Percentiles rank a stretch among this genome's conserved stretches.
These are phyloP conservation scores for Apeltes quadracus DNA, from an alignment of 2,113 vertebrate species.

Conservation along the genomic window DNA sequence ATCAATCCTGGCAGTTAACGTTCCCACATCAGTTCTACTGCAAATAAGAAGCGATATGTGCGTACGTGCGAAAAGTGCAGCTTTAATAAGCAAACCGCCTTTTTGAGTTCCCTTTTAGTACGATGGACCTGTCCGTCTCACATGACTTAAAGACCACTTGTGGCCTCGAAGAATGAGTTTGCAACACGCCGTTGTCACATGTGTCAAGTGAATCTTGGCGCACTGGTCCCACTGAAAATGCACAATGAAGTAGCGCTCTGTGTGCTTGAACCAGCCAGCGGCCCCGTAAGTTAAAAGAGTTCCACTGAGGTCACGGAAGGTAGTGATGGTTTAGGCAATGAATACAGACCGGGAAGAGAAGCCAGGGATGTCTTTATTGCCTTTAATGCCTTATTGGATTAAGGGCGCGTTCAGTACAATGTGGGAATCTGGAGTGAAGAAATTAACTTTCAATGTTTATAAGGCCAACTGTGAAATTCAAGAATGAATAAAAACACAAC, in stretches of 20 bases:
- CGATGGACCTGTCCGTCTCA: neutral
- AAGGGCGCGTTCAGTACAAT: neutral
- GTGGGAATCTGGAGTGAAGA: neutral
- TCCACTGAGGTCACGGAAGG: neutral
- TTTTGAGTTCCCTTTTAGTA: neutral
- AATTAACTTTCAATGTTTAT: constrained; percentile 4
- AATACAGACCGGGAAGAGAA: too few relatives aligned
- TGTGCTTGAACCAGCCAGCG: constrained; percentile 33
- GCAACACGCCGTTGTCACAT: constrained; percentile 37
- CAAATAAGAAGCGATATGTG: constrained; percentile 8
- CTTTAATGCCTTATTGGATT: neutral
- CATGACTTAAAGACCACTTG: constrained; percentile 22
- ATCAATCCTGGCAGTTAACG: constrained; percentile 50
- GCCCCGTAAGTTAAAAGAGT: too few relatives aligned
- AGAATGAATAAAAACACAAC: constrained; percentile 3
- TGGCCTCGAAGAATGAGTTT: neutral
- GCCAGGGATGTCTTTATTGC: constrained; percentile 3
- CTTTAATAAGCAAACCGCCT: neutral
- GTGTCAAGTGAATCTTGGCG: constrained; percentile 7
- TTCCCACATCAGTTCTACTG: constrained; percentile 23
- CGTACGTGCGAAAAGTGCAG: neutral
- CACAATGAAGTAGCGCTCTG: constrained; percentile 36
- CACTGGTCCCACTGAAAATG: neutral
- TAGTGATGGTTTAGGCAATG: constrained; percentile 17
- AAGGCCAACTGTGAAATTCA: neutral